Base-by-base conservation (phyloP, 2,888 invertebrate species). In the Herminia tarsipennalis region DNA sequence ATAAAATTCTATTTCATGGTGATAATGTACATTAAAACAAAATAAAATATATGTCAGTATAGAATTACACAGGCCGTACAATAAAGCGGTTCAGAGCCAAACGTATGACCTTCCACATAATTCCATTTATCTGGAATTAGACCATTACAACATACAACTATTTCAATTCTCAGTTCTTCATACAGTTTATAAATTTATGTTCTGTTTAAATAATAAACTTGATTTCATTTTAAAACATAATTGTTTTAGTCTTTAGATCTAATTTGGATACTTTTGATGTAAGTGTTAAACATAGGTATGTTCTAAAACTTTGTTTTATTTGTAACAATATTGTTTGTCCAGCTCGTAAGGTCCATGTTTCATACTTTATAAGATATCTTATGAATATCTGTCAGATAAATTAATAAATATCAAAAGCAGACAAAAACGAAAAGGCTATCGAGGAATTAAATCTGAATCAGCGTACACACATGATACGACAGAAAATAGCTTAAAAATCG, bases 71-170 rank as follows among this genome's bases (percentile, higher is more conserved):
- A 62, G 61, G 63, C 58, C 58, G 56, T 66, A 69, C 61, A 72
- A 68, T 63, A 57, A 62, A 64, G 46, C 48, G 36, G 58, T 60
- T 54, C 58, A 49, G 46, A 53, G 72, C 76, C 76, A 76, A 73
- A 53, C 56, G 48, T 43, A 56, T 70, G 83, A 83, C 81, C 85
- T n/a, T 83, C 80, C 76, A 66, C 68, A 77, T 78, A 76, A 83
- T 81, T 80, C 75, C 75, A 81, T 83, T 81, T 81, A 79, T 79
- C 85, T 83, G 73, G 76, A 86, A 81, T 86, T 86, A 86, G 83
- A 81, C 66, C 66, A 83, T 86, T 87, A 83, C 87, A 81, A 76
- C 83, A 86, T 76, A 71, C 61, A 65, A 72, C 72, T 75, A 71
- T 81, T 83, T 76, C 73, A 57, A 81, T 79, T 71, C 70, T 51